These are phyloP conservation scores for Synergus gifuensis DNA, from an alignment of 2,888 invertebrate species.

Conservation along the genomic window DNA sequence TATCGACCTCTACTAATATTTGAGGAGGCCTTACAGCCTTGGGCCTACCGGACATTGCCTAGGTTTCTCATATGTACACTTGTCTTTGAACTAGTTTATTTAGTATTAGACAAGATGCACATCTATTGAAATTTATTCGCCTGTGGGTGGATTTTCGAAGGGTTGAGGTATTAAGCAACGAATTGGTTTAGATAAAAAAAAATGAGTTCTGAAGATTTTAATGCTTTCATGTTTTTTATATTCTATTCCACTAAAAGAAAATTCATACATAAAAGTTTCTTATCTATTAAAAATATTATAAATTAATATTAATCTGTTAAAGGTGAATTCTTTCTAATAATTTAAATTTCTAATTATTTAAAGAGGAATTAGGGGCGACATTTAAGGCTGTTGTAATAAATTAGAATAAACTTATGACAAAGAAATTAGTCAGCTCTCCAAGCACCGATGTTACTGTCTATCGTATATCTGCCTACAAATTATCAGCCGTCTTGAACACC, in stretches of 20 bases:
- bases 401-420: conserved; percentile 70
- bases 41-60: conserved; percentile 61
- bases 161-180: neutral
- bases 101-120: neutral
- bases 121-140: conserved; percentile 14
- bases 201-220: neutral
- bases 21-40: conserved; percentile 68
- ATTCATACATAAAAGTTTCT: neutral
- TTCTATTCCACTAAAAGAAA: neutral
- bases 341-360: neutral
- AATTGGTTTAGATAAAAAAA: neutral
- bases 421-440: conserved; percentile 70
- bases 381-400: conserved; percentile 8
- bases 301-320: too few relatives aligned
- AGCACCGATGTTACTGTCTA: conserved; percentile 64
- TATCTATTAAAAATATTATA: too few relatives aligned
- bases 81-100: conserved; percentile 28
- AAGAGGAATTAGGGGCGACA: neutral
- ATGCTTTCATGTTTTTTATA: neutral
- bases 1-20: conserved; percentile 74
- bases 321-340: neutral
- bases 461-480: conserved; percentile 74
- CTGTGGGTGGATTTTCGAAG: conserved; percentile 4
- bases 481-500: conserved; percentile 68
- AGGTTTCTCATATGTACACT: conserved; percentile 45